These are phyloP conservation scores for Cryptoleucopteryx plumbea DNA, from an alignment of 2,113 vertebrate species.

Conservation along the genomic window DNA sequence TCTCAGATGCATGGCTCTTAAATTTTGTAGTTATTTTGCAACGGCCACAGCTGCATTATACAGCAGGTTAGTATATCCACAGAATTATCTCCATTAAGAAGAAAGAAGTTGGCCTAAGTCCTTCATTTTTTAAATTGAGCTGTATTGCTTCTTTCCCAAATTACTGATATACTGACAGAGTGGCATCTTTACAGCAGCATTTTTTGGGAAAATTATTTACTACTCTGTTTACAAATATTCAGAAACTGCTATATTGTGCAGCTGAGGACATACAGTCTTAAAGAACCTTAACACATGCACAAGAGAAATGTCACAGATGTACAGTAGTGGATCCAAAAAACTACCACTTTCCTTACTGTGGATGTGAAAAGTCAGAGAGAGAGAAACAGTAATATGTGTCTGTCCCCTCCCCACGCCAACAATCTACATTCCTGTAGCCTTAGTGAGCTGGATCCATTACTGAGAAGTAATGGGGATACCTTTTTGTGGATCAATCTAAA, in stretches of 20 bases:
- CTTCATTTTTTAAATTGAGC: background rate
- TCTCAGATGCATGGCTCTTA: constrained; percentile 49
- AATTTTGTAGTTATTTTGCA: constrained; percentile 23
- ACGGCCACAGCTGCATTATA: constrained; percentile 32
- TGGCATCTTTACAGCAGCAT: background rate
- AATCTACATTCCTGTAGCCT: background rate
- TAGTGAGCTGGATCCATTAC: constrained; percentile 65
- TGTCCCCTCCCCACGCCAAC: background rate
- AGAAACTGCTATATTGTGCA: constrained; percentile 14
- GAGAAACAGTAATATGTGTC: background rate
- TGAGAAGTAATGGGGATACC: constrained; percentile 52
- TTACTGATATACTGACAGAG: background rate
- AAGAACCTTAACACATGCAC: background rate
- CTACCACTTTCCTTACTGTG: background rate
- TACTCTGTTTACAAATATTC: background rate
- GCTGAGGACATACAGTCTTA: constrained; percentile 1
- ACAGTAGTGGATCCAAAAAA: constrained; percentile 54
- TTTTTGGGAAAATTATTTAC: background rate
- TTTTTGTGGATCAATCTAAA: constrained; percentile 45
- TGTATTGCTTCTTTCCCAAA: background rate
- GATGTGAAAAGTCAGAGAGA: background rate
- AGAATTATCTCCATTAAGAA: background rate
- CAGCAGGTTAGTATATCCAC: background rate
- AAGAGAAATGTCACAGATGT: constrained; percentile 34
- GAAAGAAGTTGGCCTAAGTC: background rate